Conservation (phyloP, 2,797 vertebrate genomes). For the Esox lucius region DNA sequence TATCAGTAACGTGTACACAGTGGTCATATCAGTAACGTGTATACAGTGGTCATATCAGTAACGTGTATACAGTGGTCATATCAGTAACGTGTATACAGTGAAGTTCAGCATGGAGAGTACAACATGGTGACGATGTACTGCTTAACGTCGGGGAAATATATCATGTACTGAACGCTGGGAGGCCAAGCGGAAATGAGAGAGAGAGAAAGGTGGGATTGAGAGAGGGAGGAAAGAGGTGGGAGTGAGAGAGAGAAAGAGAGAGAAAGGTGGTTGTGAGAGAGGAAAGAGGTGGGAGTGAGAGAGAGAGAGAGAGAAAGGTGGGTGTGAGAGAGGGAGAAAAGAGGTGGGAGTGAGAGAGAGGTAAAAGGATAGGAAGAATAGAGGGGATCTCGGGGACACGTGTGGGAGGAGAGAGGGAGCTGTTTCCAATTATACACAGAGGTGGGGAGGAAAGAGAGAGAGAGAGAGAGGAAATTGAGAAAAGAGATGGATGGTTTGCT, state of each 20-base stretch:
- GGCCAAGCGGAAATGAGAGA: not conserved
- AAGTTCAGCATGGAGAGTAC: not conserved
- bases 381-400: not conserved
- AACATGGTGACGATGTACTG: not conserved
- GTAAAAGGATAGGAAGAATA: not conserved
- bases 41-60: no score
- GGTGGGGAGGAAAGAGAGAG: conserved; percentile 19
- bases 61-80: no score
- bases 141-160: not conserved
- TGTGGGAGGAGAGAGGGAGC: not conserved
- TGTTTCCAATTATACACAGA: conserved; percentile 11
- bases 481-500: conserved; percentile 9
- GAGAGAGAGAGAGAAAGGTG: not conserved
- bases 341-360: not conserved
- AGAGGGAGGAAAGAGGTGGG: not conserved
- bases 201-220: not conserved
- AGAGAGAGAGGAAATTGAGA: conserved; percentile 28
- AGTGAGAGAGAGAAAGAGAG: not conserved
- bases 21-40: no score
- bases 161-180: not conserved
- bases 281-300: not conserved
- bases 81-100: not conserved
- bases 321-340: not conserved
- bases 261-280: not conserved
- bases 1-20: no score